These are phyloP conservation scores for Lasioglossum lativentre DNA, from an alignment of 2,888 invertebrate genomes.

Conservation along the genomic window DNA sequence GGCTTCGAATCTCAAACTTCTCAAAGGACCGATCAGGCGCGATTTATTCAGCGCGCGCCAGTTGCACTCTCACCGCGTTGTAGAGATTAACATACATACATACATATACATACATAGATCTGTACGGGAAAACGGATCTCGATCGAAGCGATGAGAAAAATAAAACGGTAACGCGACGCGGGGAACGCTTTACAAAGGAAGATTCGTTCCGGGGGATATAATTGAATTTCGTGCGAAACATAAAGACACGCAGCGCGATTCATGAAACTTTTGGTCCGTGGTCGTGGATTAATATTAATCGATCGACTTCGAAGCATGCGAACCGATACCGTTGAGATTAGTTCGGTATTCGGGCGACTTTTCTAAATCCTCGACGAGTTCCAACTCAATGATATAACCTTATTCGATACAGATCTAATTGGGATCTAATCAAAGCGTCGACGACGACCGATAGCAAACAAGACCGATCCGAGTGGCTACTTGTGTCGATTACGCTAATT, in stretches of 20 bases:
- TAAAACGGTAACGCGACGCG: not conserved
- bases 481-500: not conserved
- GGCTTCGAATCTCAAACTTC: too few relatives aligned
- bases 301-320: not conserved
- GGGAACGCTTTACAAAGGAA: not conserved
- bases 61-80: not conserved
- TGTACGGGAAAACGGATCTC: not conserved
- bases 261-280: not conserved
- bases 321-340: not conserved
- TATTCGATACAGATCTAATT: not conserved
- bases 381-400: not conserved
- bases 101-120: not conserved
- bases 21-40: too few relatives aligned
- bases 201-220: not conserved
- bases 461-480: not conserved
- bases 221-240: not conserved
- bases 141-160: not conserved
- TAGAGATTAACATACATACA: not conserved
- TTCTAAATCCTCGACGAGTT: not conserved
- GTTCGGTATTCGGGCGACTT: not conserved
- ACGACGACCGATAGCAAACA: constrained; percentile 15
- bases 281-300: not conserved
- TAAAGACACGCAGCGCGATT: not conserved
- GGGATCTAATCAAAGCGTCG: not conserved
- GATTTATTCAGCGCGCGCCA: too few relatives aligned